Base-by-base conservation (phyloP, 2,888 invertebrate genomes). In the Endomychus coccineus region DNA sequence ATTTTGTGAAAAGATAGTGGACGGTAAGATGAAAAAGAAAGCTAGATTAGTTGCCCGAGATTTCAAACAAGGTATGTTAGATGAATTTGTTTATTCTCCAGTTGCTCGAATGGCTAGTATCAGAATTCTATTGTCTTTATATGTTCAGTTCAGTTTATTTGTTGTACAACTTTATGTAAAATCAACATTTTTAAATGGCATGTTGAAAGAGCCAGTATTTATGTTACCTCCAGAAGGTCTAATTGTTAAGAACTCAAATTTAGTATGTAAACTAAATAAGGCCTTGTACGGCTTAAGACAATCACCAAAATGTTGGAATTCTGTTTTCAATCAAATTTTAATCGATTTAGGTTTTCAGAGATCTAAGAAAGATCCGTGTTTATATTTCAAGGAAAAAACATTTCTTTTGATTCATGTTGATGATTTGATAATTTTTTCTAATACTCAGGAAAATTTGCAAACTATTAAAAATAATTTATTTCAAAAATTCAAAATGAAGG, bases 71-170 rank as follows among this genome's bases (percentile, higher is more conserved):
- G 27, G 16, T 34, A 17, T 12, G 11, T 9, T 42, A 12, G 25
- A 12, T 34, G 36, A 49, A 33, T 44, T 47, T 24, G 39, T 44
- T 10, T 50, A 48, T 42, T 36, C 47, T 16, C 47, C 48, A 11
- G 49, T 49, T 16, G 46, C 45, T n/a, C 27, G 44, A 41, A 50
- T 49, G 45, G 28, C 27, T 6, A 49, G 45, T 11, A 39, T 51
- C 11, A 37, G 46, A 38, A 11, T 47, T 6, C 14, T 50, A 21
- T 30, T 45, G 12, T 40, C 34, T n/a, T 21, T 47, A 15, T 41
- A 36, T 34, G 11, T 48, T 16, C 23, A 44, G 33, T 24, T 34
- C 13, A 39, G 49, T 25, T 19, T 46, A 13, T n/a, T 22, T 32
- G 28, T 42, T 13, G 6, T 30, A 23, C 40, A 39, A 25, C 7